Evolutionary conservation across 2,888 invertebrate genomes (phyloP).

Genomic region (Tillus elongatus): DNA sequence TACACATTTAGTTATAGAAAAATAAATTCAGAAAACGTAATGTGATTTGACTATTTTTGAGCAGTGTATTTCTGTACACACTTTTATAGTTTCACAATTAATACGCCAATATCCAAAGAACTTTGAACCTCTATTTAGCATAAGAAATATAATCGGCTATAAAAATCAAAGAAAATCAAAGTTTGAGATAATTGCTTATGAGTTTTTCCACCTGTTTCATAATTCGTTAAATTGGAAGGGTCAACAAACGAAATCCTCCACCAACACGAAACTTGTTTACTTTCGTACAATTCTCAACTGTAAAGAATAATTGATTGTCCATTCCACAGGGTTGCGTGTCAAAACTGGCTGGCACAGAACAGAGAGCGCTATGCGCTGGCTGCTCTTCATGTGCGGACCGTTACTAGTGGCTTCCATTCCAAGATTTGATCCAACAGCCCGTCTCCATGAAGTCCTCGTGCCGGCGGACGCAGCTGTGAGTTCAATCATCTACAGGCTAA

Average conservation of each 20-base stretch:
- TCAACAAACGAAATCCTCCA: constrained; percentile 19
- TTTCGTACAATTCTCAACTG: constrained; percentile 22
- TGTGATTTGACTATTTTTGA: too few species aligned
- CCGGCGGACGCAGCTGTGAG: constrained; percentile 77
- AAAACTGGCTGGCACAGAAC: constrained; percentile 10
- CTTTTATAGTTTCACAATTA: neutral
- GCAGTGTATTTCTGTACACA: neutral
- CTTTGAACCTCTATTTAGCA: too few species aligned
- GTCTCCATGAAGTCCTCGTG: constrained; percentile 72
- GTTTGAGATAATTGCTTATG: too few species aligned
- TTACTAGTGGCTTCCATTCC: constrained; percentile 44
- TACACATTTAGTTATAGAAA: too few species aligned
- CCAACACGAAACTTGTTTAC: constrained; percentile 22
- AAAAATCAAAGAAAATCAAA: too few species aligned
- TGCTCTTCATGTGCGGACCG: constrained; percentile 16
- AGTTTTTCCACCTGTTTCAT: too few species aligned
- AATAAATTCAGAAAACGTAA: too few species aligned
- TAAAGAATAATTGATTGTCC: constrained; percentile 24
- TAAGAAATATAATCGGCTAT: too few species aligned
- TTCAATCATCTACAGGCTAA: constrained; percentile 77
- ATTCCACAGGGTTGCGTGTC: constrained; percentile 22
- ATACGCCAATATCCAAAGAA: neutral
- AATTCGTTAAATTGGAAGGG: constrained; percentile 18
- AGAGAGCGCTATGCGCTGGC: constrained; percentile 15
- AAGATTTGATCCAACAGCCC: constrained; percentile 74